phyloP scores from a whole-genome alignment of 2,888 invertebrate species.

The Zootermopsis nevadensis region DNA sequence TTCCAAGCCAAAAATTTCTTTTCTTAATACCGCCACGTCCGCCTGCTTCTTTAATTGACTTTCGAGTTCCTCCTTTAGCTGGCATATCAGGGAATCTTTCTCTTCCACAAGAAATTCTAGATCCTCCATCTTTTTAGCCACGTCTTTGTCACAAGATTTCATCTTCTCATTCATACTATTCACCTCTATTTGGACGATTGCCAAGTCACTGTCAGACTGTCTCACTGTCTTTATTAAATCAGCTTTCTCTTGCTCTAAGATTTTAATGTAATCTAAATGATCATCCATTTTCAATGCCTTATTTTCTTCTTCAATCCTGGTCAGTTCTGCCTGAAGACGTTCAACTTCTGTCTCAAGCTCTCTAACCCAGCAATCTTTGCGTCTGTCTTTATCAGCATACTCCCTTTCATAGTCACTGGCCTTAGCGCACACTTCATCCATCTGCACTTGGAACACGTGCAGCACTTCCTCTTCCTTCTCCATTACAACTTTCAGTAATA shows the following conservation, averaged over 20 bases:
- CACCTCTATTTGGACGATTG: slow-evolving; percentile 39
- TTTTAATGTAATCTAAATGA: slow-evolving; percentile 43
- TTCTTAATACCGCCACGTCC: too few species aligned
- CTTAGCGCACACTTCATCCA: not conserved
- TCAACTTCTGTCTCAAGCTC: slow-evolving; percentile 57
- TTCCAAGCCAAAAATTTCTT: too few species aligned
- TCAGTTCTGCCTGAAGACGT: slow-evolving; percentile 56
- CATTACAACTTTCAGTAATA: not conserved
- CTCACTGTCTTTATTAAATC: slow-evolving; percentile 54
- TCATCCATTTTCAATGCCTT: slow-evolving; percentile 25
- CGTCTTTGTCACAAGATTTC: not conserved
- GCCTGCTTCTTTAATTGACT: not conserved
- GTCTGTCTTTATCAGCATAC: not conserved
- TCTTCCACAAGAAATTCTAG: slow-evolving; percentile 53
- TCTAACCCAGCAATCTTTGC: slow-evolving; percentile 46
- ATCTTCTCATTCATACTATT: not conserved
- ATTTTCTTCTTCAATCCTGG: slow-evolving; percentile 40
- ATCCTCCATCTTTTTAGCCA: not conserved
- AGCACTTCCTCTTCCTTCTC: slow-evolving; percentile 4
- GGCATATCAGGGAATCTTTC: slow-evolving; percentile 54
- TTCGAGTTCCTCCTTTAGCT: not conserved
- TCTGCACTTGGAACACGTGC: not conserved
- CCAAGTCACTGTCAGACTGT: slow-evolving; percentile 57
- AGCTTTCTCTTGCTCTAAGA: slow-evolving; percentile 56
- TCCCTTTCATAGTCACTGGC: not conserved